phyloP scores from a whole-genome alignment of 2,888 invertebrate genomes.

The Drosophila mercatorum region DNA sequence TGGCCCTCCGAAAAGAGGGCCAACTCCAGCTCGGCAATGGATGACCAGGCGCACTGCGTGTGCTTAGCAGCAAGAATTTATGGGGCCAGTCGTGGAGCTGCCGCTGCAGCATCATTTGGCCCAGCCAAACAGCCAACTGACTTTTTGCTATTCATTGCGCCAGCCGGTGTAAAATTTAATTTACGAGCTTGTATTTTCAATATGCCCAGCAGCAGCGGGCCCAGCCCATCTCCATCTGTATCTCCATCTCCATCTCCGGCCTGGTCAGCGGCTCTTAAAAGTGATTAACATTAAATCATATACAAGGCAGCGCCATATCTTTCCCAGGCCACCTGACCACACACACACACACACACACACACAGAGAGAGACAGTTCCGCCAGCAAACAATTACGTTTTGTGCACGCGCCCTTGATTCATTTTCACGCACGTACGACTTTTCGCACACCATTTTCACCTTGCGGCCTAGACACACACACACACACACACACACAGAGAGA shows the following conservation, averaged over 20 bases:
- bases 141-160: conserved; percentile 71
- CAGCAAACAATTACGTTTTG: conserved; percentile 70
- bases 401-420: conserved; percentile 68
- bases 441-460: conserved; percentile 79
- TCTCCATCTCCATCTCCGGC: conserved; percentile 4
- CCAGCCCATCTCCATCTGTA: neutral
- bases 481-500: too few species aligned
- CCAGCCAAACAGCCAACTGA: conserved; percentile 23
- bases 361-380: conserved; percentile 9
- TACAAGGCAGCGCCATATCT: conserved; percentile 63
- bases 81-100: conserved; percentile 45
- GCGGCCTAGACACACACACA: conserved; percentile 48
- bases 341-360: conserved; percentile 12
- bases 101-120: conserved; percentile 67
- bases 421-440: conserved; percentile 80
- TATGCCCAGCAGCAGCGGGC: conserved; percentile 44
- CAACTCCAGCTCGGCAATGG: conserved; percentile 52
- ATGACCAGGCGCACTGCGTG: conserved; percentile 79
- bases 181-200: conserved; percentile 78
- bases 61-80: conserved; percentile 77
- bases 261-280: conserved; percentile 54
- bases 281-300: conserved; percentile 81
- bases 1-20: conserved; percentile 10
- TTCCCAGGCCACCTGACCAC: conserved; percentile 69
- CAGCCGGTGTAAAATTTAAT: conserved; percentile 77